These are phyloP conservation scores for Polymixis lichenea DNA, from an alignment of 2,888 invertebrate genomes.

Conservation along the genomic window DNA sequence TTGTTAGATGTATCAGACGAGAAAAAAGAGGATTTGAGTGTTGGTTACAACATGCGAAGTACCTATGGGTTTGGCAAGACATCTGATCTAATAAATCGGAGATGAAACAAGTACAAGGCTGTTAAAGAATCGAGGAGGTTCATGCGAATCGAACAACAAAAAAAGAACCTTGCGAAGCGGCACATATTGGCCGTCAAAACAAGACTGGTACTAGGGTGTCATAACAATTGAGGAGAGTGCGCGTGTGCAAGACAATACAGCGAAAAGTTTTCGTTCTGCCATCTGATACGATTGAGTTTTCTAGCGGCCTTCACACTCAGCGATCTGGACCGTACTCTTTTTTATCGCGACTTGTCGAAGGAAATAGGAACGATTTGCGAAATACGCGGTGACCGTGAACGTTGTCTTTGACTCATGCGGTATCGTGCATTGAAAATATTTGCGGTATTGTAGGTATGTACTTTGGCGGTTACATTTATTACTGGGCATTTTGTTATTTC, in stretches of 20 bases:
- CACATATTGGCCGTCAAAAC: slow-evolving; percentile 41
- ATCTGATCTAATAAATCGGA: slow-evolving; percentile 22
- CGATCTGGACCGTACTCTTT: slow-evolving; percentile 69
- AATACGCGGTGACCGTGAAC: slow-evolving; percentile 79
- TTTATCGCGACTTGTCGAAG: slow-evolving; percentile 66
- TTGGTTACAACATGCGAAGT: not conserved
- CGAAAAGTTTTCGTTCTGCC: slow-evolving; percentile 31
- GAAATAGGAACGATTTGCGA: slow-evolving; percentile 72
- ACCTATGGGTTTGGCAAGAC: not conserved
- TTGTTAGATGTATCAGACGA: not conserved
- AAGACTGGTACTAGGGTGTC: slow-evolving; percentile 48
- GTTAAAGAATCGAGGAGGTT: slow-evolving; percentile 30
- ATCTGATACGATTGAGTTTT: slow-evolving; percentile 56
- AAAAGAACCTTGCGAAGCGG: slow-evolving; percentile 28
- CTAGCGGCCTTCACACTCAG: slow-evolving; percentile 69
- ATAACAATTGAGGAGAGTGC: slow-evolving; percentile 46
- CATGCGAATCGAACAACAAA: slow-evolving; percentile 20
- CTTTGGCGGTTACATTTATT: slow-evolving; percentile 36
- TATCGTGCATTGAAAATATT: slow-evolving; percentile 50
- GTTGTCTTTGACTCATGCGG: slow-evolving; percentile 69
- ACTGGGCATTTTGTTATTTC: slow-evolving; percentile 28
- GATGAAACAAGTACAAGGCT: slow-evolving; percentile 48
- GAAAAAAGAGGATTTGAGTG: not conserved
- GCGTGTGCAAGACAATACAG: slow-evolving; percentile 27
- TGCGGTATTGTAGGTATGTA: slow-evolving; percentile 41